Evolutionary conservation across 2,113 vertebrate genomes (phyloP), one percentile per base, ranked within the genome.

Genomic region (Vanacampus margaritifer): DNA sequence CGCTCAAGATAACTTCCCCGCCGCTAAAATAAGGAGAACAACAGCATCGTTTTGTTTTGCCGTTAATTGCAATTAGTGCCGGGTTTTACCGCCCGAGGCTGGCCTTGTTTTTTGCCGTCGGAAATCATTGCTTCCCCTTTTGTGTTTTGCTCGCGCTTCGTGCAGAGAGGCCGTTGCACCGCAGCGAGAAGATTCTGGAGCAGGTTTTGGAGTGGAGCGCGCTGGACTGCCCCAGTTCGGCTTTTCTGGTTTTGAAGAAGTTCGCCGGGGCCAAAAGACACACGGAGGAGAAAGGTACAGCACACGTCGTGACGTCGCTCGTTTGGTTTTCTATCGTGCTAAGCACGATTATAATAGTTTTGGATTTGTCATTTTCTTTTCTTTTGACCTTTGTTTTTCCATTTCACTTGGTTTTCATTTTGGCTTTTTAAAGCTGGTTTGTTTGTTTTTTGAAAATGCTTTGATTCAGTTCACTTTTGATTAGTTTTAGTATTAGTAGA

Each of bases 91-190:
- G 48, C 48, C n/a, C 19, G 26, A 28, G 26, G 7, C 13, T 5
- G 5, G 1, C 10, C 28, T 19, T 14, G 19, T 32, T 6, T n/a
- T 23, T 24, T 62, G n/a, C 21, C 57, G 1, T 32, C 2, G 54
- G 14, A 57, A 28, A 57, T 5, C 7, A 57, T 32, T 28, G 8
- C 6, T 1, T 73, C 8, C 21, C 16, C 3, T 0, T 23, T 10
- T 4, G 62, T 68, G 36, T 28, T 59, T 62, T 58, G 28, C 32
- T 21, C 36, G 2, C 13, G n/a, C 7, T 14, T 0, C 67, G 26
- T 67, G 87, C 87, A 99, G 97, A 98, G 80, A 93, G 97, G 2
- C 95, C 95, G 2, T 79, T 99, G 74, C 95, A 98, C 91, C 95
- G 93, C 83, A 94, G 89, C 50, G 96, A 98, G 82, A 97, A 94